phyloP scores from a whole-genome alignment of 2,888 invertebrate genomes.

The Tetranychus piercei region DNA sequence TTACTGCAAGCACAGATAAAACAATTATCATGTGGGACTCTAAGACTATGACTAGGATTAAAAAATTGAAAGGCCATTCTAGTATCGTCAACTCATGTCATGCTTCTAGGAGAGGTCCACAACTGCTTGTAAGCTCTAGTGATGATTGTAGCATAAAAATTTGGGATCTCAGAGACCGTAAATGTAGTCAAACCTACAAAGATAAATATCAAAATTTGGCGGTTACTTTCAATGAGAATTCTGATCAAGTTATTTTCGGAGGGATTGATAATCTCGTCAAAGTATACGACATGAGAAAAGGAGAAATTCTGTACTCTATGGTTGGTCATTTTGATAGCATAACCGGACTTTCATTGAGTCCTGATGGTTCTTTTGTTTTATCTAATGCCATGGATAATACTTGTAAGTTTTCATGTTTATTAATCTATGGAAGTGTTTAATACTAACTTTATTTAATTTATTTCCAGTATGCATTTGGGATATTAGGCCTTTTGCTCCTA shows the following conservation, averaged over 20 bases:
- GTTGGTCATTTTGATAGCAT: constrained; percentile 88
- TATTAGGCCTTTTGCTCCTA: constrained; percentile 77
- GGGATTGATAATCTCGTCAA: constrained; percentile 76
- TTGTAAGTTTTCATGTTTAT: constrained; percentile 29
- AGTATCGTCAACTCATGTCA: constrained; percentile 44
- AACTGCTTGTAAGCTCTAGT: constrained; percentile 72
- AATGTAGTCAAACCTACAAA: constrained; percentile 44
- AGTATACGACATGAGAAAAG: constrained; percentile 88
- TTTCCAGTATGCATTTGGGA: constrained; percentile 71
- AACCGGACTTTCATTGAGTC: constrained; percentile 63
- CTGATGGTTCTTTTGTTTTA: constrained; percentile 52
- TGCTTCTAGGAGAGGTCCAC: constrained; percentile 63
- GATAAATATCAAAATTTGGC: constrained; percentile 47
- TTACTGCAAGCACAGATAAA: constrained; percentile 54
- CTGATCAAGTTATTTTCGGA: constrained; percentile 79
- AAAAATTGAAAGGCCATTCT: constrained; percentile 54
- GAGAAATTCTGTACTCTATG: constrained; percentile 59
- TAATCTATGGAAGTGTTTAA: background rate
- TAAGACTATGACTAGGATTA: constrained; percentile 62
- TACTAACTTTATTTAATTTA: constrained; percentile 7
- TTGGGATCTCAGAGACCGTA: constrained; percentile 71
- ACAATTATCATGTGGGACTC: constrained; percentile 91
- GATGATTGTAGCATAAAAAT: constrained; percentile 77
- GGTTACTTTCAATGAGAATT: constrained; percentile 81
- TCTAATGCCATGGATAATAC: constrained; percentile 95